Evolutionary conservation across 2,888 invertebrate species (phyloP), one percentile per base, ranked within the genome.

Genomic region (Adelognathus sp.): DNA sequence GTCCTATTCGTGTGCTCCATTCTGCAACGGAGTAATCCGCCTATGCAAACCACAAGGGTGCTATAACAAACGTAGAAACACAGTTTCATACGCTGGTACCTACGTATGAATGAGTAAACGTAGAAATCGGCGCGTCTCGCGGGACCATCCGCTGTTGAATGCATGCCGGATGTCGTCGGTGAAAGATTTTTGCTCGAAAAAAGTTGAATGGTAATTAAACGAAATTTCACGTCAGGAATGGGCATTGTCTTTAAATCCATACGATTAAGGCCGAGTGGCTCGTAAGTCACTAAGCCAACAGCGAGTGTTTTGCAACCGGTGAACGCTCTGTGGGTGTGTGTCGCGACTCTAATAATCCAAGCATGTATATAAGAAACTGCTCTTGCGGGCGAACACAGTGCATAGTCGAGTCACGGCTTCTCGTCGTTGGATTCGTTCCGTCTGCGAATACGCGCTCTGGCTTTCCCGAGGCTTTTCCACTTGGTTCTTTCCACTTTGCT

Each of bases 221-320:
- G 81, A 88, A n/a, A 87, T 87, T 87, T 87, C 86, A 85, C 85
- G 84, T 82, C 70, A 80, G 83, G 85, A 87, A 88, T 88, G 85
- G 83, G 82, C 80, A 88, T 88, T 88, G 87, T 88, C 81, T 83
- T n/a, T 74, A 80, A 83, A 84, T 85, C 76, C 80, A 77, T 83
- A 82, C 81, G 72, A 82, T 82, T 82, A 80, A 71, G 69, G 60
- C 63, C 66, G 79, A 41, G 52, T 11, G 73, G 33, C 31, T 44
- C 24, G 33, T 52, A 44, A 41, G 33, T 52, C 58, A 54, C 36
- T n/a, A n/a, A n/a, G n/a, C n/a, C n/a, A n/a, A 39, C 50, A 21
- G 44, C 33, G 27, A n/a, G 33, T 54, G 74, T 75, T 52, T 60
- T 41, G 60, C 52, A 52, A 67, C 61, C 39, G 33, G 75, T 33